Conservation (phyloP, 64 coral and sea anemone species). For the Anthopleura sola region DNA sequence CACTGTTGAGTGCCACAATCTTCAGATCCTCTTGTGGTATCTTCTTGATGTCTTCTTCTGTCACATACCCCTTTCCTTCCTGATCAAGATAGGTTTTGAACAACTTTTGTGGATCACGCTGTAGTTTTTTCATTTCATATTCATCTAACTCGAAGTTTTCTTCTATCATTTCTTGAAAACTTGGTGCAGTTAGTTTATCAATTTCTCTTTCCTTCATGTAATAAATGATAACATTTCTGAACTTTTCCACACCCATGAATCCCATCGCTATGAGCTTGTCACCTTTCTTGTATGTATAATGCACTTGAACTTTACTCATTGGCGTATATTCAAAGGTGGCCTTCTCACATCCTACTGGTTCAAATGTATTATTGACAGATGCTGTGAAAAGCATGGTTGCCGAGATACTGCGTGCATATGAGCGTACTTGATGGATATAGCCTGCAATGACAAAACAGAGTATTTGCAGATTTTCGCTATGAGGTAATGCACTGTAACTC, state of each 20-base stretch:
- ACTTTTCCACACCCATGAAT: slow-evolving; percentile 74
- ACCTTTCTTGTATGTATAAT: slow-evolving; percentile 97
- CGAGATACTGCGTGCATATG: slow-evolving; percentile 77
- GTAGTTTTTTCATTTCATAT: not conserved
- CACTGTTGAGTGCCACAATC: slow-evolving; percentile 13
- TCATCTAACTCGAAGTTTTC: slow-evolving; percentile 41
- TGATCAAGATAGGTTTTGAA: slow-evolving; percentile 36
- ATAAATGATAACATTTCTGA: slow-evolving; percentile 36
- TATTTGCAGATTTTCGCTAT: no score
- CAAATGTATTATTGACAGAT: slow-evolving; percentile 59
- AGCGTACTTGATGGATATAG: slow-evolving; percentile 90
- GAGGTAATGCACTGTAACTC: no score
- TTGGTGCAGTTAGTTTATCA: not conserved
- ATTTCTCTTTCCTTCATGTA: slow-evolving; percentile 7
- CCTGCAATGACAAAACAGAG: slow-evolving; percentile 30
- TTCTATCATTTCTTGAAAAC: slow-evolving; percentile 30
- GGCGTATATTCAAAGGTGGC: slow-evolving; percentile 78
- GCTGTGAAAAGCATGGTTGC: slow-evolving; percentile 96
- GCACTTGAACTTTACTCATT: slow-evolving; percentile 77
- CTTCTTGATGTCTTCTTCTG: slow-evolving; percentile 40
- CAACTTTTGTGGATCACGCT: slow-evolving; percentile 35
- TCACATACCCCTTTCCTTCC: slow-evolving; percentile 42
- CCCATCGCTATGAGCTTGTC: slow-evolving; percentile 86
- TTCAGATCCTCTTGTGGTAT: slow-evolving; percentile 42
- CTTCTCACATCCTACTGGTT: slow-evolving; percentile 70